Percentiles rank a stretch among this genome's conserved stretches.
Conservation (phyloP, 2,797 vertebrate genomes). For the Morus bassanus region DNA sequence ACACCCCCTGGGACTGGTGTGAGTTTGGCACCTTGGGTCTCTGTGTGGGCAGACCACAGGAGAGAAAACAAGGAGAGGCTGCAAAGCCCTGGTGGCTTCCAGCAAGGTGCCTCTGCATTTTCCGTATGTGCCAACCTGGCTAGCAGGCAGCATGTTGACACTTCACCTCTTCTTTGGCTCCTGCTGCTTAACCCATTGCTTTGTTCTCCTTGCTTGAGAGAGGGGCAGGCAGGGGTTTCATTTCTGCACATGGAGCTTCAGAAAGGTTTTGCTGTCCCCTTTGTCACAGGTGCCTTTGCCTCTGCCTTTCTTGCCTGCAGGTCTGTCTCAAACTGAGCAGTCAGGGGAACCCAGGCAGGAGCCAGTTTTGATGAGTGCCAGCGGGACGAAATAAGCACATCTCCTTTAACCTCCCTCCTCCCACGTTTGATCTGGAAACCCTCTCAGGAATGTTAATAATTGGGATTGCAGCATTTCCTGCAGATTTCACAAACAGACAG, state of each 20-base stretch:
- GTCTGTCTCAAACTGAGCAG: background rate
- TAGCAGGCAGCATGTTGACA: background rate
- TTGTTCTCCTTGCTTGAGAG: background rate
- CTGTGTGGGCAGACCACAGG: background rate
- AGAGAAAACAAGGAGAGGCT: background rate
- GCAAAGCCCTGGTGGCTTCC: background rate
- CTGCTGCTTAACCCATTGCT: background rate
- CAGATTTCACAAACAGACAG: background rate
- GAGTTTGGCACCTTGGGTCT: background rate
- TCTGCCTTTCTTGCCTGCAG: background rate
- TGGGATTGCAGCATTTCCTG: background rate
- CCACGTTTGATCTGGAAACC: background rate
- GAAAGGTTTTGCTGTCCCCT: background rate
- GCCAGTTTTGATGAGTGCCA: background rate
- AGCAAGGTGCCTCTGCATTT: background rate
- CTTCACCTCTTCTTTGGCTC: background rate
- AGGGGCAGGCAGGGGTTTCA: background rate
- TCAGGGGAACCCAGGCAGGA: background rate
- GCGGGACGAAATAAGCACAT: background rate
- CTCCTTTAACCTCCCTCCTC: background rate
- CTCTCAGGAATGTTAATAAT: background rate
- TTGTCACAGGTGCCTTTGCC: fast-evolving
- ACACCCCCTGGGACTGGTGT: background rate
- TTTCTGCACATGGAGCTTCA: background rate
- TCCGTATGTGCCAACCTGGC: fast-evolving